Percentiles rank a stretch among this genome's conserved stretches.
Evolutionary conservation across 2,113 vertebrate species (phyloP).

Genomic region (Sminthopsis crassicaudata): DNA sequence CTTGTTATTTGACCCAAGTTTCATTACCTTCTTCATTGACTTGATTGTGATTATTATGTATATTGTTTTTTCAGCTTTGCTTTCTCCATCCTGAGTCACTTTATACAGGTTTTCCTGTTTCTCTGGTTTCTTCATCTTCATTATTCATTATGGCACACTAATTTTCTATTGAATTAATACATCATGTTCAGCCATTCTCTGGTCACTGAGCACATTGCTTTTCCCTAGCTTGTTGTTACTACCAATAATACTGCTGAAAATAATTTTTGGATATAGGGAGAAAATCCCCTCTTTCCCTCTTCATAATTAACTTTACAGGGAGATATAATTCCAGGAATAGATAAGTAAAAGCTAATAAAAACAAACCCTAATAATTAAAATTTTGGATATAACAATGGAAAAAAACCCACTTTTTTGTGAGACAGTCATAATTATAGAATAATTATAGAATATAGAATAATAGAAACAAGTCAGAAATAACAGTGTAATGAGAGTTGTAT

Average conservation of each 20-base stretch:
- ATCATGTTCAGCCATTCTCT: neutral
- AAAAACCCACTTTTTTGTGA: neutral
- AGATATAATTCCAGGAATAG: neutral
- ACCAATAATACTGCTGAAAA: neutral
- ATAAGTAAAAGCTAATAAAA: neutral
- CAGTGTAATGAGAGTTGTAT: fast-evolving
- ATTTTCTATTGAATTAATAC: neutral
- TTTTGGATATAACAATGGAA: neutral
- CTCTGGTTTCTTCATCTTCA: neutral
- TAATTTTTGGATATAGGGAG: neutral
- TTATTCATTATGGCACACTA: neutral
- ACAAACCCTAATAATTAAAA: neutral
- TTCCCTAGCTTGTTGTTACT: neutral
- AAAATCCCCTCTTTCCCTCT: neutral
- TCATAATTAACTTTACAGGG: neutral
- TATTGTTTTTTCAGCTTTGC: neutral
- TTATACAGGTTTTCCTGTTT: neutral
- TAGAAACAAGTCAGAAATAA: neutral
- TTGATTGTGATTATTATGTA: neutral
- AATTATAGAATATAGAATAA: no score
- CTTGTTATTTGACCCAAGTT: neutral
- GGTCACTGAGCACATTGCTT: neutral
- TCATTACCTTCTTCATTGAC: neutral
- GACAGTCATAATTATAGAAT: neutral
- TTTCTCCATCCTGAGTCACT: neutral